phyloP scores from a whole-genome alignment of 2,888 invertebrate species.

The Sphinx pinastri region DNA sequence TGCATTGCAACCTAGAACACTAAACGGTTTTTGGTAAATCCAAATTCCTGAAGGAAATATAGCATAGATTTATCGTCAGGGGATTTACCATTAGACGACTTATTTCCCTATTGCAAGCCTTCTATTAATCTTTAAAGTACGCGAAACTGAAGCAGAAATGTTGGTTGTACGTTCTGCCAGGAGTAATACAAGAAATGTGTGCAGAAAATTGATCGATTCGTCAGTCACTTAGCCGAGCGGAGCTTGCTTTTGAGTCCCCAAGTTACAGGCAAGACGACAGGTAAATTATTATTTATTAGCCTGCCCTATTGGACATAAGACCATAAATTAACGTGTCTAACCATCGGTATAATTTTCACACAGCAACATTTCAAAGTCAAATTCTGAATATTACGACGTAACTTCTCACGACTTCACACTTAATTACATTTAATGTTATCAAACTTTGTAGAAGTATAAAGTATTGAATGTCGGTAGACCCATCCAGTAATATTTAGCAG shows the following conservation, averaged over 20 bases:
- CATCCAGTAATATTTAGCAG: no score
- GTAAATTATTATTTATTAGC: constrained; percentile 17
- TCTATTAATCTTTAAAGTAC: no score
- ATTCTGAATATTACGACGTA: constrained; percentile 12
- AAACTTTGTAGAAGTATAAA: neutral
- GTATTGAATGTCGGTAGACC: neutral
- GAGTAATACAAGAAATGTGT: neutral
- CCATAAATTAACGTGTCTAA: constrained; percentile 17
- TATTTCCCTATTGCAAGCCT: no score
- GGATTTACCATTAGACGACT: no score
- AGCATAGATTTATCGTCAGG: no score
- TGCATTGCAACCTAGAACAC: neutral
- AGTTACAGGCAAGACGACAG: constrained; percentile 14
- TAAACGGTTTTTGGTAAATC: neutral
- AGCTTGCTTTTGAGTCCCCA: constrained; percentile 5
- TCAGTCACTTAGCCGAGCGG: constrained; percentile 4
- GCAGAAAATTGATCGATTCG: constrained; percentile 5
- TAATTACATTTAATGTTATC: neutral
- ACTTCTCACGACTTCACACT: neutral
- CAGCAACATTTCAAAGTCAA: constrained; percentile 4
- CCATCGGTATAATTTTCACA: constrained; percentile 13
- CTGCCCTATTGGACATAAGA: constrained; percentile 15
- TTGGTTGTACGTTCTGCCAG: neutral
- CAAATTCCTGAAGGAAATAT: no score
- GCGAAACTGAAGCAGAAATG: neutral